Evolutionary conservation across 2,888 invertebrate genomes (phyloP).

Genomic region (Acrobasis repandana): DNA sequence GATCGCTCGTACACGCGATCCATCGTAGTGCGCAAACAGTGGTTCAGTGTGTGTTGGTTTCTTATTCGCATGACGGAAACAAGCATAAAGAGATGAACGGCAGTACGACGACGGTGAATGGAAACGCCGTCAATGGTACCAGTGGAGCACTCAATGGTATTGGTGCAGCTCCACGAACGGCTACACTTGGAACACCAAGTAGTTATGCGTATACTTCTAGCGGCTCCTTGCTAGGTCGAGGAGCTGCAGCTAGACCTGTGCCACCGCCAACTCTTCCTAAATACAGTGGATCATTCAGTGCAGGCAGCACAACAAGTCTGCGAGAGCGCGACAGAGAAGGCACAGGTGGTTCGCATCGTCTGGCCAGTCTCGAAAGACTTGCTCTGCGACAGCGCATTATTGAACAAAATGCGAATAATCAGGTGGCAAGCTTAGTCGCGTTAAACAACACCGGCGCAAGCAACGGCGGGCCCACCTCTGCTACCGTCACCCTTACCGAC

Average conservation of each 20-base stretch:
- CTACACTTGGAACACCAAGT: conserved; percentile 80
- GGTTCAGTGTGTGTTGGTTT: conserved; percentile 72
- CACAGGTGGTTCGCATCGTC: conserved; percentile 88
- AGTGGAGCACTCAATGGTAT: conserved; percentile 72
- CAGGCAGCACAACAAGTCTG: conserved; percentile 85
- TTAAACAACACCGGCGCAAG: conserved; percentile 57
- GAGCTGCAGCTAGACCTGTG: conserved; percentile 86
- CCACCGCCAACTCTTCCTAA: conserved; percentile 91
- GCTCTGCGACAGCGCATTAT: conserved; percentile 92
- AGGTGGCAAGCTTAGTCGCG: conserved; percentile 56
- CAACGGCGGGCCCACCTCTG: conserved; percentile 71
- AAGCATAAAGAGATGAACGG: conserved; percentile 76
- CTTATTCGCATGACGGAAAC: conserved; percentile 73
- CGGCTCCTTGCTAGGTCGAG: conserved; percentile 83
- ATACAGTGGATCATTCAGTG: conserved; percentile 90
- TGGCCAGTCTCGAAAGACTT: conserved; percentile 91
- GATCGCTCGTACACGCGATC: conserved; percentile 64
- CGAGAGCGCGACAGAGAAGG: conserved; percentile 86
- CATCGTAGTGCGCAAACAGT: conserved; percentile 67
- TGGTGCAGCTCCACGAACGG: conserved; percentile 74
- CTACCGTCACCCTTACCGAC: conserved; percentile 79
- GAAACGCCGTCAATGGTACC: conserved; percentile 76
- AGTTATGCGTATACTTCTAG: conserved; percentile 86
- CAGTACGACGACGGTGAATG: conserved; percentile 80
- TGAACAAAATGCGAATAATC: conserved; percentile 84